These are phyloP conservation scores for Huso huso DNA, from an alignment of 2,797 vertebrate species.

Conservation along the genomic window DNA sequence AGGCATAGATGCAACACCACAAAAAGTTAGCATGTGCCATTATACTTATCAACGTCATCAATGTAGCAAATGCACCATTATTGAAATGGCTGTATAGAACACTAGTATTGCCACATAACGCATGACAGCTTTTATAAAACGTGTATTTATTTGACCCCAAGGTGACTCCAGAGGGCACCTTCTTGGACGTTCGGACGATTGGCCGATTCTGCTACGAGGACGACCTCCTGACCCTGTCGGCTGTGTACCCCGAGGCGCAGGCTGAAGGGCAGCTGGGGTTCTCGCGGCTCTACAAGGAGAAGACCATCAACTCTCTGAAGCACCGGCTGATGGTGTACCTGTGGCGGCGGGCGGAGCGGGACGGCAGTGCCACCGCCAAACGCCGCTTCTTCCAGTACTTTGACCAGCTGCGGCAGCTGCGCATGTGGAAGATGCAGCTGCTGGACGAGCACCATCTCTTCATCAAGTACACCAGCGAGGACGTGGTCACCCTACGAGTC, in stretches of 20 bases:
- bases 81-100: too few species aligned
- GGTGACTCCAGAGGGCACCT: constrained; percentile 86
- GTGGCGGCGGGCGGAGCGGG: constrained; percentile 86
- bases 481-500: constrained; percentile 89
- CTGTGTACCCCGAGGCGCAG: constrained; percentile 84
- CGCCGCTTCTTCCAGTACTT: constrained; percentile 96
- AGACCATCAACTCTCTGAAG: constrained; percentile 94
- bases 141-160: constrained; percentile 52
- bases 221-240: constrained; percentile 86
- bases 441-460: constrained; percentile 94
- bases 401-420: constrained; percentile 84
- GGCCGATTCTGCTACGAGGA: constrained; percentile 97
- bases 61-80: too few species aligned
- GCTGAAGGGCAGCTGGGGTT: constrained; percentile 82
- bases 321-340: constrained; percentile 90
- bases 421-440: constrained; percentile 99
- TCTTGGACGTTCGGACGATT: constrained; percentile 89
- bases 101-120: too few species aligned
- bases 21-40: too few species aligned
- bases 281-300: constrained; percentile 92
- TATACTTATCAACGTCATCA: too few species aligned
- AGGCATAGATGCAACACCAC: too few species aligned
- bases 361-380: constrained; percentile 84
- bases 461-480: constrained; percentile 97
- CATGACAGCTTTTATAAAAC: background rate